Evolutionary conservation across 1,140 invertebrate genomes (phyloP).

Genomic region (Drosophila tropicalis): DNA sequence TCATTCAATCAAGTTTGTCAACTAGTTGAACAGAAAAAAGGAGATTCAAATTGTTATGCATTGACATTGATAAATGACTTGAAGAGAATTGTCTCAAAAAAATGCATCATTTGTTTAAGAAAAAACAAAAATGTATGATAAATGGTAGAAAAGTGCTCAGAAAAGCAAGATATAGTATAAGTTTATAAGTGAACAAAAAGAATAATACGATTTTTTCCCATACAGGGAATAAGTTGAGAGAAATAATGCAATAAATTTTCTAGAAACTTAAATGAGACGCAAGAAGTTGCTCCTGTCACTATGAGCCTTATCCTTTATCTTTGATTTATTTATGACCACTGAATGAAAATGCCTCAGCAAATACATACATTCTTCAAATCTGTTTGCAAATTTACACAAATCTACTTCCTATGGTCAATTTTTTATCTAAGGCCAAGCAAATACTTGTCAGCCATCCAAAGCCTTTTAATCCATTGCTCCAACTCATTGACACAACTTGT

Average conservation of each 20-base stretch:
- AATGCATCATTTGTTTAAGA: constrained; percentile 10
- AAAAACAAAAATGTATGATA: constrained; percentile 1
- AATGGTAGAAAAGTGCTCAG: constrained; percentile 4
- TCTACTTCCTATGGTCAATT: too few species aligned
- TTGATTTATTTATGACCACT: too few species aligned
- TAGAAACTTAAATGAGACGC: too few species aligned
- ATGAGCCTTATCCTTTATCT: too few species aligned
- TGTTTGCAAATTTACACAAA: too few species aligned
- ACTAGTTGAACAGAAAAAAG: background rate
- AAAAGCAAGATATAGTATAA: constrained; percentile 37
- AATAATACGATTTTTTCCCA: background rate
- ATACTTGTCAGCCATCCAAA: background rate
- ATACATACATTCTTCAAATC: too few species aligned
- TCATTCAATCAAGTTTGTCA: constrained; percentile 2
- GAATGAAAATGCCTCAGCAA: too few species aligned
- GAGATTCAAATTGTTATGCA: background rate
- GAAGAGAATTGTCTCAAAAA: background rate
- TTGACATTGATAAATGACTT: constrained; percentile 7
- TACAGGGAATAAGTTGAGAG: too few species aligned
- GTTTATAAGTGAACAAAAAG: constrained; percentile 5
- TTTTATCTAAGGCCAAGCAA: background rate
- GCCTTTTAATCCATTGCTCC: background rate
- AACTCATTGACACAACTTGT: background rate
- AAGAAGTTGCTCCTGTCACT: too few species aligned
- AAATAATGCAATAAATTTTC: too few species aligned